phyloP scores from a whole-genome alignment of 23 tunicate species.

The Clavelina lepadiformis region DNA sequence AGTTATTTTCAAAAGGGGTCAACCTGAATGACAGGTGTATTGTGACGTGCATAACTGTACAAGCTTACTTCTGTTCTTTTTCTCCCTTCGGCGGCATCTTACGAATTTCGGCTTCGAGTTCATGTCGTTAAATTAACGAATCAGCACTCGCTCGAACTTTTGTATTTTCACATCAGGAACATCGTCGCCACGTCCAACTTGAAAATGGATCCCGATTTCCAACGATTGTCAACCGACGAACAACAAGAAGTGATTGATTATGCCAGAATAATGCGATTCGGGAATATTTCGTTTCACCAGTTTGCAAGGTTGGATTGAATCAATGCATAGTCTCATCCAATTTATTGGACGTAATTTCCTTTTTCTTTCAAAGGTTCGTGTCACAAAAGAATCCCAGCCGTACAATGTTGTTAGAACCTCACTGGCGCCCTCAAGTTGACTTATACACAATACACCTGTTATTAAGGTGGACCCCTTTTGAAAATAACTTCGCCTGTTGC shows the following conservation, averaged over 20 bases:
- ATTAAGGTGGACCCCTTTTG: not conserved
- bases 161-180: not conserved
- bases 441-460: slow-evolving; percentile 36
- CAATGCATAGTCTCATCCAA: too few species aligned
- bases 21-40: not conserved
- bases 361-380: too few species aligned
- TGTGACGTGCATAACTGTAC: too few species aligned
- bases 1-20: not conserved
- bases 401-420: slow-evolving; percentile 50
- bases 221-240: not conserved
- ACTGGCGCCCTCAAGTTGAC: slow-evolving; percentile 57
- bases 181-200: not conserved
- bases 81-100: too few species aligned
- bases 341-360: too few species aligned
- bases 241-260: not conserved
- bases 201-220: not conserved
- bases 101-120: too few species aligned
- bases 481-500: slow-evolving; percentile 1
- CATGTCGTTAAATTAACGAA: too few species aligned
- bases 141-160: too few species aligned
- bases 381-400: too few species aligned
- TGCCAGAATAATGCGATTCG: not conserved
- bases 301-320: not conserved
- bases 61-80: too few species aligned
- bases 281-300: slow-evolving; percentile 3